phyloP scores from a whole-genome alignment of 2,113 vertebrate genomes.

The mouse (Mus musculus) region GRCm39 chr6:53236501-53237000 shows the following conservation, averaged over 20 bases:
- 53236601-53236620: not conserved
- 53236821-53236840: not conserved
- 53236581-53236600: not conserved
- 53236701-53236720: fast-evolving
- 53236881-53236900: not conserved
- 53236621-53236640: not conserved
- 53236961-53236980: not conserved
- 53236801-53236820: not conserved
- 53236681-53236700: fast-evolving
- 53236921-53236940: not conserved
- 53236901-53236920: not conserved
- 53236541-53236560: not conserved
- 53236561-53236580: not conserved
- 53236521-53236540: not conserved
- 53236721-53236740: not conserved
- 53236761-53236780: not conserved
- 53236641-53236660: not conserved
- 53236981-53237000: not conserved
- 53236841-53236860: not conserved
- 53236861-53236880: not conserved
- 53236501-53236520: not conserved
- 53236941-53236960: not conserved
- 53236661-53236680: not conserved
- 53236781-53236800: not conserved
- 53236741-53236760: too few species aligned